Evolutionary conservation across 37 sponge, comb jelly and placozoan genomes (phyloP), one percentile per base, ranked within the genome.

Genomic region (Axinella damicornis): DNA sequence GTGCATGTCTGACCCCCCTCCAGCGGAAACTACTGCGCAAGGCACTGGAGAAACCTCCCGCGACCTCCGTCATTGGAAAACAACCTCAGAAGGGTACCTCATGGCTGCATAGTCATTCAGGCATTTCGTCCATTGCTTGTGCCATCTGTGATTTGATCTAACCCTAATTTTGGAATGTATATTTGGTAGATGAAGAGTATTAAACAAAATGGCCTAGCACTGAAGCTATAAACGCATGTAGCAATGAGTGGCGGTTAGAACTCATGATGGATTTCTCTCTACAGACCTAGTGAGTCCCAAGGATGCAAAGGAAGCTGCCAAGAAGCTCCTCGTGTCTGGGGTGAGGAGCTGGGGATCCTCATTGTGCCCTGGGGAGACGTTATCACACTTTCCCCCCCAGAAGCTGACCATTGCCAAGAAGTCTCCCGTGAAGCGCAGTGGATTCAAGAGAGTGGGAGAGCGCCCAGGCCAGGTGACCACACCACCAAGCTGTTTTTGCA

Each of bases 361-460:
- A n/a, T n/a, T 33, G 2, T 67, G 20, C 35, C 24, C 5, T n/a
- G 5, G 34, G 38, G 28, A 6, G 32, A 21, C 22, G 57, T 0
- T 38, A 1, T 62, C 41, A 33, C 9, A 35, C 22, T 40, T 46
- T 73, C 9, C 53, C 65, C 24, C 31, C 36, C 54, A 86, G 91
- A 87, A 87, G 67, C 34, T 87, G 78, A 65, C 57, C 11, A 78
- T 92, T 38, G 18, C 28, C 35, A 91, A 92, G 46, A 87, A 87
- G 59, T 16, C 73, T 63, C 65, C 84, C 66, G 62, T 53, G 18
- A 92, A 87, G 39, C 38, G 37, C 46, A 84, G 67, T 34, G 92
- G 92, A 17, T 92, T 92, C 83, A 92, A 92, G 65, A 71, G 88
- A 81, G 92, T 92, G 18, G 92, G 92, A 1, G 82, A 91, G 28